Conservation (phyloP, 2,888 invertebrate species). For the Catocala sponsa region DNA sequence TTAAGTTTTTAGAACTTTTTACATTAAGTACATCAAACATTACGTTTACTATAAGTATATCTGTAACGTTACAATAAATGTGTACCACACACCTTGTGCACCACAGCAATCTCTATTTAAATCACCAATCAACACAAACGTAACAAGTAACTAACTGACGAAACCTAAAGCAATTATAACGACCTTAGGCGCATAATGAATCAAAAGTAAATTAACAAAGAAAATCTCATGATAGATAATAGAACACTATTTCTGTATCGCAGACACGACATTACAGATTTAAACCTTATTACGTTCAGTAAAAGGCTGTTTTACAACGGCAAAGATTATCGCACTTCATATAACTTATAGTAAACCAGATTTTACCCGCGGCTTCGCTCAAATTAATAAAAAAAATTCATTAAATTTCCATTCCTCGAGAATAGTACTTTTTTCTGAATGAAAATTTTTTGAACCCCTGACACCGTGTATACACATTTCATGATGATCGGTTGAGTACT, state of each 20-base stretch:
- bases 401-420: no score
- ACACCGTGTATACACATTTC: no score
- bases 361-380: no score
- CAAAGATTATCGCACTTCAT: background rate
- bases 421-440: no score
- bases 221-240: conserved; percentile 18
- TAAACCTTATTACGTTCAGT: background rate
- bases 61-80: background rate
- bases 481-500: no score
- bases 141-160: conserved; percentile 30
- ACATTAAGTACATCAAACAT: background rate
- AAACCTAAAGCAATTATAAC: conserved; percentile 33
- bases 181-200: conserved; percentile 33
- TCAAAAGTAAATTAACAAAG: conserved; percentile 34
- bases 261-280: background rate
- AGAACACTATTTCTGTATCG: conserved; percentile 5
- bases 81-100: conserved; percentile 16
- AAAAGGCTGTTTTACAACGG: conserved; percentile 8
- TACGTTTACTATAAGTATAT: background rate
- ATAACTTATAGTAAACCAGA: conserved; percentile 4
- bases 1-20: background rate
- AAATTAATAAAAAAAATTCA: no score
- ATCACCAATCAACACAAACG: conserved; percentile 27
- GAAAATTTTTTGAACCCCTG: no score
- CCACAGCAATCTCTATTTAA: conserved; percentile 30